A percentile compares a stretch with the other conserved stretches of the same genome.
Evolutionary conservation across 1,140 invertebrate species (phyloP).

Genomic region (Bombus sibiricus): DNA sequence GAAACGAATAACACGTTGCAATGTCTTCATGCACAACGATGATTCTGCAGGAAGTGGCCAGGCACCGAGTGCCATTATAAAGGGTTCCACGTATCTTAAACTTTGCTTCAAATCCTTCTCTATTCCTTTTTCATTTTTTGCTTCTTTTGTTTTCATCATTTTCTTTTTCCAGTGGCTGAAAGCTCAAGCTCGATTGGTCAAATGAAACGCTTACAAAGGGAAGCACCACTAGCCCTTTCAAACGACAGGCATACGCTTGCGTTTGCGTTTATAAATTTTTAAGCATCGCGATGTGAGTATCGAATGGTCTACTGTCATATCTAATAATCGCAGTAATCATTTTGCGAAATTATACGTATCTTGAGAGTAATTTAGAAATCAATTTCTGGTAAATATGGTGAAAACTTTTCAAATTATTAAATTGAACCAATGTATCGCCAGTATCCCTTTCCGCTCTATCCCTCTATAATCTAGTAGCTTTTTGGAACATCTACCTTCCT

Average conservation of each 20-base stretch:
- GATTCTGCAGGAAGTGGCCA: slow-evolving; percentile 25
- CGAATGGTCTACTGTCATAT: not conserved
- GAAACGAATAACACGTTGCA: not conserved
- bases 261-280: slow-evolving; percentile 13
- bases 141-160: not conserved
- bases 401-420: not conserved
- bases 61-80: not conserved
- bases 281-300: too few species aligned
- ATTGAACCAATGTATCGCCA: too few species aligned
- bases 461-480: too few species aligned
- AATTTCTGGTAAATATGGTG: too few species aligned
- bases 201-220: not conserved
- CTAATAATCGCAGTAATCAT: too few species aligned
- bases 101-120: slow-evolving; percentile 2
- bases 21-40: not conserved
- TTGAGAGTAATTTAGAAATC: too few species aligned
- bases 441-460: too few species aligned
- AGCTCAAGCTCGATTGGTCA: not conserved
- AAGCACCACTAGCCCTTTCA: not conserved
- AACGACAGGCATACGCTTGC: not conserved
- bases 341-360: too few species aligned
- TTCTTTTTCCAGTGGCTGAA: not conserved
- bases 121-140: not conserved
- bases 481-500: accelerated
- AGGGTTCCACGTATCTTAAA: not conserved